Percentiles rank a stretch among this genome's conserved stretches.
phyloP scores from a whole-genome alignment of 1,140 invertebrate genomes.

The Capitella teleta region DNA sequence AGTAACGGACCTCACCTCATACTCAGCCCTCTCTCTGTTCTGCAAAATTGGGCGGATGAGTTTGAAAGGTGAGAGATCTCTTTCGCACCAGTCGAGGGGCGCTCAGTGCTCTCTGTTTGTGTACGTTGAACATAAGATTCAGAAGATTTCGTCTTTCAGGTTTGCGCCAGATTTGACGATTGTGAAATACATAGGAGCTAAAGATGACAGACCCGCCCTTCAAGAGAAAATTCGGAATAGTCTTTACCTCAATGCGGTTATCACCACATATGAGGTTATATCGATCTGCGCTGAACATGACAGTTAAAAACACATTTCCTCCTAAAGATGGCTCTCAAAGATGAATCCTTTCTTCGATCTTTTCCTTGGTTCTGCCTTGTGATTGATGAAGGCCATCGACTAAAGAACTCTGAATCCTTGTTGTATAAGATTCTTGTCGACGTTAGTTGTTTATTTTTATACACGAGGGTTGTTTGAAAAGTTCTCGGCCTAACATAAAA shows the following conservation, averaged over 20 bases:
- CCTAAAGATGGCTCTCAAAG: slow-evolving; percentile 34
- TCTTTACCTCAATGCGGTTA: slow-evolving; percentile 16
- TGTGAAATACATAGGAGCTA: slow-evolving; percentile 32
- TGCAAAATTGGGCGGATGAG: slow-evolving; percentile 40
- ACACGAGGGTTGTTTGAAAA: no score
- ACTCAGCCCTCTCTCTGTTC: slow-evolving; percentile 38
- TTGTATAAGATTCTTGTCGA: slow-evolving; percentile 82
- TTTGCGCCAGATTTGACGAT: slow-evolving; percentile 29
- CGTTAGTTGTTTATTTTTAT: no score
- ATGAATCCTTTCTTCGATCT: slow-evolving; percentile 22
- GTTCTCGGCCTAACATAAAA: no score
- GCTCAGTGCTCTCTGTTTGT: no score
- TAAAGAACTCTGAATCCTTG: slow-evolving; percentile 98
- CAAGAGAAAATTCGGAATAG: slow-evolving; percentile 20
- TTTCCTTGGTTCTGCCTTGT: slow-evolving; percentile 50
- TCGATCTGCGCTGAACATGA: no score
- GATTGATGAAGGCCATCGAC: slow-evolving; percentile 95
- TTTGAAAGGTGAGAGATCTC: slow-evolving; percentile 34
- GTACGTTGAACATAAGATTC: no score
- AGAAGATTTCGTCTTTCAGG: slow-evolving; percentile 15
- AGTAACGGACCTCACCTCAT: slow-evolving; percentile 25
- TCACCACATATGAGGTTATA: not conserved
- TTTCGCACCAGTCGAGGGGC: no score
- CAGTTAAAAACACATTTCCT: slow-evolving; percentile 4
- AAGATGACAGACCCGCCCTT: slow-evolving; percentile 26